Evolutionary conservation across 2,888 invertebrate species (phyloP).

Genomic region (Megastigmus dorsalis): DNA sequence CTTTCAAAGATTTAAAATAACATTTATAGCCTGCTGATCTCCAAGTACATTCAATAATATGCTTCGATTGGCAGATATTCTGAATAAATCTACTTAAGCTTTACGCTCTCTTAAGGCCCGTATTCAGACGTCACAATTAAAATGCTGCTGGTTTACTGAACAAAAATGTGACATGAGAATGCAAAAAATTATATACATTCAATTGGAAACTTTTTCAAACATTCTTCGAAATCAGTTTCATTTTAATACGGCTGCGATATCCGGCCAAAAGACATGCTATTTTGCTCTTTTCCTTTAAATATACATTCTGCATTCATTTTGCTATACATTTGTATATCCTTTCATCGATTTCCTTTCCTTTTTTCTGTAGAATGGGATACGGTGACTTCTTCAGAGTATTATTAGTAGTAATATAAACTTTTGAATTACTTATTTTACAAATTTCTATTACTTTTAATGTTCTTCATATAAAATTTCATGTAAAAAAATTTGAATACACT

Average conservation of each 20-base stretch:
- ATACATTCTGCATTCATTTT: background rate
- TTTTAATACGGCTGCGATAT: slow-evolving; percentile 50
- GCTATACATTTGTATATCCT: background rate
- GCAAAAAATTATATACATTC: slow-evolving; percentile 22
- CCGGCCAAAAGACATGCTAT: slow-evolving; percentile 58
- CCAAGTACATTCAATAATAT: background rate
- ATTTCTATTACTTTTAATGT: slow-evolving; percentile 10
- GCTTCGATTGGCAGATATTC: slow-evolving; percentile 28
- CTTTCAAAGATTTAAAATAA: background rate
- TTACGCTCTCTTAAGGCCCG: slow-evolving; percentile 71
- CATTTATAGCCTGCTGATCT: background rate
- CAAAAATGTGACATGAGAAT: slow-evolving; percentile 57
- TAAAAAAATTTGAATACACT: background rate
- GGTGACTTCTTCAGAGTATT: slow-evolving; percentile 12
- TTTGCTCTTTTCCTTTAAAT: slow-evolving; percentile 24
- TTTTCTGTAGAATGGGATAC: slow-evolving; percentile 4
- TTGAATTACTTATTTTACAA: background rate
- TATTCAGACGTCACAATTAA: slow-evolving; percentile 76
- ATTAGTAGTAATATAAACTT: background rate
- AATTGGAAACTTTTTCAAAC: slow-evolving; percentile 56
- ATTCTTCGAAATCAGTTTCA: slow-evolving; percentile 62
- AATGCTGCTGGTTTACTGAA: slow-evolving; percentile 66
- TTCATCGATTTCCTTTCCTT: background rate
- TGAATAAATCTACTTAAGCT: slow-evolving; percentile 21
- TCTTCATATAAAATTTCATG: background rate